Evolutionary conservation across 1,140 invertebrate species (phyloP), one percentile per base, ranked within the genome.

Genomic region (Globodera rostochiensis): DNA sequence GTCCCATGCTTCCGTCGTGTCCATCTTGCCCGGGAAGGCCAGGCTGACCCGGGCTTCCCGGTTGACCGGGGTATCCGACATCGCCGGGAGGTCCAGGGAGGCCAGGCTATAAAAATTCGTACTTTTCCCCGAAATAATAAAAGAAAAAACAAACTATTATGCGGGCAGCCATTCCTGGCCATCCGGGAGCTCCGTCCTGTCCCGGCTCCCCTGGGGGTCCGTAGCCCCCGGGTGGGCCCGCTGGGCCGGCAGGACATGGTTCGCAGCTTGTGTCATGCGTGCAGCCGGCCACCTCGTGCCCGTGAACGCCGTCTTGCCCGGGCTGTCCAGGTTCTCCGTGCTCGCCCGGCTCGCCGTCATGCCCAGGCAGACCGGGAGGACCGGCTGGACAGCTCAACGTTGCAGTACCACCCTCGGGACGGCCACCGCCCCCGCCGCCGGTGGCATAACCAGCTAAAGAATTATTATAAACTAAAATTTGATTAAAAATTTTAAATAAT

Each of bases 121-220:
- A 6, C 15, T 64, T 53, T 53, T 53, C 4, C 7, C 11, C 11
- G 3, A 36, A 64, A 19, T 64, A 19, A 64, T 64, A 64, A 64
- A 19, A 2, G 36, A 13, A 64, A 13, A 19, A 6, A n/a, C 57
- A 15, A 15, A 64, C 57, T 19, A 5, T 19, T 64, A 15, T 64
- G 5, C 15, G 64, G 47, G 6, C 66, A 73, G 57, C 45, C 73
- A 66, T 86, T 80, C 21, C 84, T 82, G 81, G 80, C 11, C 80
- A 71, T 7, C 86, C 86, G 77, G 86, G 84, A 71, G 80, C 7
- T 85, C 87, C 80, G 75, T 80, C 49, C 49, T 19, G 50, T 67
- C 85, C 85, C 21, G 70, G 57, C 5, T 77, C 70, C 53, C 86
- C 86, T 11, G 77, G 69, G 13, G 73, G 49, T 75, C 84, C 85